These are phyloP conservation scores for Plutella xylostella DNA, from an alignment of 2,888 invertebrate species.

Conservation along the genomic window DNA sequence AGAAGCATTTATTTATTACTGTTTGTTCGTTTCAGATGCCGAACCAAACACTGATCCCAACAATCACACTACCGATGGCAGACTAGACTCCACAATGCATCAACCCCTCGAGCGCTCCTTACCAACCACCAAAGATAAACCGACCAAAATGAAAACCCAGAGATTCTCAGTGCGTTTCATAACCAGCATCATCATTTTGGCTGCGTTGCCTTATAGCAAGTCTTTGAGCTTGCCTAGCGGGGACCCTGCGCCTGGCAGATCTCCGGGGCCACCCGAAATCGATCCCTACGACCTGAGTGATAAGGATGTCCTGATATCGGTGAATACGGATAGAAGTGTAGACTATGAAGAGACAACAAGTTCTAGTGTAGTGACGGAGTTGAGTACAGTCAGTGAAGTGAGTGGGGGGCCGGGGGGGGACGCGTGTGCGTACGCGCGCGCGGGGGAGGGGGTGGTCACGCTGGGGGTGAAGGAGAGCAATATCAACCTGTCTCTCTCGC, in stretches of 20 bases:
- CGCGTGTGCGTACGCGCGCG: constrained; percentile 53
- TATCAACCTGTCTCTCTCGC: constrained; percentile 60
- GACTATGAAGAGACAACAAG: constrained; percentile 41
- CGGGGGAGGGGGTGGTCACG: constrained; percentile 50
- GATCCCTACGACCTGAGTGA: constrained; percentile 25
- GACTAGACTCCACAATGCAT: too few relatives aligned
- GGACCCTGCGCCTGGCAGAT: constrained; percentile 76
- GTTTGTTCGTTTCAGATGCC: too few relatives aligned
- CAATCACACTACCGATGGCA: too few relatives aligned
- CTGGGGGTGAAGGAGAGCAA: constrained; percentile 50
- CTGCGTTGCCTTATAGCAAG: constrained; percentile 52
- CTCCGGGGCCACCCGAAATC: constrained; percentile 70
- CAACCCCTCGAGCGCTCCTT: too few relatives aligned
- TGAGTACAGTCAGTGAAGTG: constrained; percentile 26
- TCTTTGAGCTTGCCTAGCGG: constrained; percentile 59
- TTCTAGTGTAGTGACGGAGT: constrained; percentile 26
- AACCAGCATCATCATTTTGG: constrained; percentile 37
- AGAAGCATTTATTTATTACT: too few relatives aligned
- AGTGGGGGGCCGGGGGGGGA: constrained; percentile 35
- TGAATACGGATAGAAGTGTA: constrained; percentile 16
- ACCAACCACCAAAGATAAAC: constrained; percentile 14
- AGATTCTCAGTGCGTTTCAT: constrained; percentile 27
- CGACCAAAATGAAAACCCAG: constrained; percentile 35
- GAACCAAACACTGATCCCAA: too few relatives aligned
- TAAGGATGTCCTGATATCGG: constrained; percentile 19